Percentiles rank a stretch among this genome's conserved stretches.
These are phyloP conservation scores for Anhinga rufa DNA, from an alignment of 2,113 vertebrate genomes.

Conservation along the genomic window DNA sequence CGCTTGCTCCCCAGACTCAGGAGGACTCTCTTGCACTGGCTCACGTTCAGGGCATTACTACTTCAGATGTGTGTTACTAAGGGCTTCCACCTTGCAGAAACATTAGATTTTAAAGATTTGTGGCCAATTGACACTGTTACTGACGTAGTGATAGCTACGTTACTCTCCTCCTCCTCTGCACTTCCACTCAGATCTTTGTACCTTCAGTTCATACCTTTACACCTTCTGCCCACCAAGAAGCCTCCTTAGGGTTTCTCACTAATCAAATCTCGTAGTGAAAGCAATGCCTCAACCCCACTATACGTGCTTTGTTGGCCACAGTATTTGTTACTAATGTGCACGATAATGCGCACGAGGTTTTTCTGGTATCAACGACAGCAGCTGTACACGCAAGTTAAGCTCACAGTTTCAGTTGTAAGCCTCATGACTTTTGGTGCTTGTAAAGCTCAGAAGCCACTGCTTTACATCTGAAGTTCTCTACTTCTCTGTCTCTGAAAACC, in stretches of 20 bases:
- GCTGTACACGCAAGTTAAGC: background rate
- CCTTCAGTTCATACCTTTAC: background rate
- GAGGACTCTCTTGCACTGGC: background rate
- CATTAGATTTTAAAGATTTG: background rate
- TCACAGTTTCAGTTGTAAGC: background rate
- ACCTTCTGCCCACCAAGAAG: background rate
- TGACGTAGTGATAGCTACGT: fast-evolving
- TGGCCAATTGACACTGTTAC: fast-evolving
- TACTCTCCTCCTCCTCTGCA: no score
- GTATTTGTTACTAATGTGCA: background rate
- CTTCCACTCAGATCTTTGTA: background rate
- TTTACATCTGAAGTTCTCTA: background rate
- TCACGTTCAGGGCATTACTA: background rate
- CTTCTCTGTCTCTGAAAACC: background rate
- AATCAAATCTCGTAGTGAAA: background rate
- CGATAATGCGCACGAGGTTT: fast-evolving
- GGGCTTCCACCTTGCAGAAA: background rate
- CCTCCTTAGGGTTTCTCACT: background rate
- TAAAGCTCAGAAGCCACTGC: background rate
- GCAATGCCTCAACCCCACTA: no score
- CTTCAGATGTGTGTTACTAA: background rate
- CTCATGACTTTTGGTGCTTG: no score
- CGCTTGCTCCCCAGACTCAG: fast-evolving
- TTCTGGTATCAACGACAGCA: background rate
- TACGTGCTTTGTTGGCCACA: background rate